Evolutionary conservation across 53 echinoderm and acorn worm species (phyloP).

Genomic region (Crossaster papposus): DNA sequence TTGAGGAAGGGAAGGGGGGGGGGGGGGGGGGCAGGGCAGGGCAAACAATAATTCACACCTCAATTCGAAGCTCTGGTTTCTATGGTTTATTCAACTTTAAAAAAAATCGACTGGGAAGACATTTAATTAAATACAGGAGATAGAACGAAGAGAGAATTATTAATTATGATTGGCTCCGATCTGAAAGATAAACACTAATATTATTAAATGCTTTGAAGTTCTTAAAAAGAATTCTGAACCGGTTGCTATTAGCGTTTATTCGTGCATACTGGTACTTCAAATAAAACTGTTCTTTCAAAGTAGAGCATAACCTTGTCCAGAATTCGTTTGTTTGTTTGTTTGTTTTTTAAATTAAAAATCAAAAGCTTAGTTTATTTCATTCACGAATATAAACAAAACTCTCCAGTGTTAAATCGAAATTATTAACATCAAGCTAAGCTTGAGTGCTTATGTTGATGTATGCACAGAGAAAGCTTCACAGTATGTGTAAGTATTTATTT

Average conservation of each 20-base stretch:
- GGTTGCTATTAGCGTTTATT: neutral
- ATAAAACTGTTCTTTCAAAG: slow-evolving; percentile 41
- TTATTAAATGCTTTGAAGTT: slow-evolving; percentile 12
- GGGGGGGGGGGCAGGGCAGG: neutral
- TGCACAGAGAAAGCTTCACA: neutral
- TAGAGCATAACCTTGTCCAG: neutral
- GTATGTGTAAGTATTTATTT: neutral
- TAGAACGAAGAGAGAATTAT: slow-evolving; percentile 23
- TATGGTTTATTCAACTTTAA: slow-evolving; percentile 66
- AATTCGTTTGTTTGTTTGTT: too few species aligned
- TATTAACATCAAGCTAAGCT: neutral
- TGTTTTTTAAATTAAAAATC: neutral
- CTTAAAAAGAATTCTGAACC: slow-evolving; percentile 10
- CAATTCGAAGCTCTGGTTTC: slow-evolving; percentile 19
- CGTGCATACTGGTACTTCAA: neutral
- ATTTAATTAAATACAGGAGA: slow-evolving; percentile 57
- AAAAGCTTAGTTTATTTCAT: neutral
- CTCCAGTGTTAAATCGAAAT: slow-evolving; percentile 11
- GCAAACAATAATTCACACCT: neutral
- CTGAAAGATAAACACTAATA: neutral
- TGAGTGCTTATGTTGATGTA: neutral
- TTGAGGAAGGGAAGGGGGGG: too few species aligned
- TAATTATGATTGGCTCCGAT: slow-evolving; percentile 22
- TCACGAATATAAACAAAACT: slow-evolving; percentile 34
- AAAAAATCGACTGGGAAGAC: slow-evolving; percentile 61